Percentiles rank a stretch among this genome's conserved stretches.
These are phyloP conservation scores for Shargacucullia verbasci DNA, from an alignment of 2,888 invertebrate genomes.

Conservation along the genomic window DNA sequence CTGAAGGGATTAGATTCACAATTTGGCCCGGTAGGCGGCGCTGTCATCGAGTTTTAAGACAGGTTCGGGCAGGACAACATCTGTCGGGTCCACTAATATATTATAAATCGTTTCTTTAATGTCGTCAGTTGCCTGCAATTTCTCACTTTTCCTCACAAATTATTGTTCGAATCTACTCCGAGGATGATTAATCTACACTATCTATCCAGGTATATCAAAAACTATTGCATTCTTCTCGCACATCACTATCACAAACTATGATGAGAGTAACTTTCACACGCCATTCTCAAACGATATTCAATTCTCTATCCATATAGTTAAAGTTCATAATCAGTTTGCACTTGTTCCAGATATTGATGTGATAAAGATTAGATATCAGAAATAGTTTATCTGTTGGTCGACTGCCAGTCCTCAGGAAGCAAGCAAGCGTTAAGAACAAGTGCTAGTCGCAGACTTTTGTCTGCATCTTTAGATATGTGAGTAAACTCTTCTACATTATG, in stretches of 20 bases:
- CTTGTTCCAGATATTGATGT: conserved; percentile 29
- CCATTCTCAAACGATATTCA: conserved; percentile 8
- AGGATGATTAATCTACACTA: conserved; percentile 4
- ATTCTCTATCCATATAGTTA: conserved; percentile 18
- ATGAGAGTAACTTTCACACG: conserved; percentile 29
- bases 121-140: background rate
- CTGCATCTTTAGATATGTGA: conserved; percentile 49
- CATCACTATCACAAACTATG: conserved; percentile 5
- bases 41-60: too few species aligned
- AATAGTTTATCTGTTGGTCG: conserved; percentile 56
- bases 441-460: conserved; percentile 35
- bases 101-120: too few species aligned
- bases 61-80: too few species aligned
- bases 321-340: conserved; percentile 25
- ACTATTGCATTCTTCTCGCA: conserved; percentile 20
- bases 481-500: conserved; percentile 12
- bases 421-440: conserved; percentile 38
- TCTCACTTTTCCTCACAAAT: background rate
- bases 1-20: too few species aligned
- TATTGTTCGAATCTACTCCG: too few species aligned
- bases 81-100: too few species aligned
- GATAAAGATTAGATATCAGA: conserved; percentile 53
- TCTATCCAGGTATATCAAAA: conserved; percentile 7
- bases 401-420: conserved; percentile 39
- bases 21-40: too few species aligned